These are phyloP conservation scores for Zeuzera pyrina DNA, from an alignment of 2,888 invertebrate species.

Conservation along the genomic window DNA sequence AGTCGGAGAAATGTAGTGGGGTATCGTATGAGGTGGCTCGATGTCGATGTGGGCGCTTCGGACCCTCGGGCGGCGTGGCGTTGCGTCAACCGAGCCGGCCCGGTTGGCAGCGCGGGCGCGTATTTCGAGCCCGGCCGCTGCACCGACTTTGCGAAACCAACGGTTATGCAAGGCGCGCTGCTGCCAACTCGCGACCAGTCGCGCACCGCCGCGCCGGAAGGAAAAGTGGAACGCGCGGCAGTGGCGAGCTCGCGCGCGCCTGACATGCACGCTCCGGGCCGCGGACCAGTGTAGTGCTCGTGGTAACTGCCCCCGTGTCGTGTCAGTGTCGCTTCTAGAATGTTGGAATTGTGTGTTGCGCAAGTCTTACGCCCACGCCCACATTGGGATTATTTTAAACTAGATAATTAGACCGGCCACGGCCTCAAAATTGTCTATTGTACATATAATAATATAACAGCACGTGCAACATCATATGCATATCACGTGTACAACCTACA, in stretches of 20 bases:
- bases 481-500: slow-evolving; percentile 34
- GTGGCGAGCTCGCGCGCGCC: slow-evolving; percentile 66
- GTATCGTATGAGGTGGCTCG: slow-evolving; percentile 29
- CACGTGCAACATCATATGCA: slow-evolving; percentile 34
- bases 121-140: slow-evolving; percentile 66
- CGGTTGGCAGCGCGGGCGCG: slow-evolving; percentile 54
- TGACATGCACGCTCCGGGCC: slow-evolving; percentile 59
- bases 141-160: slow-evolving; percentile 69
- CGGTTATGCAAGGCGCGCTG: slow-evolving; percentile 70
- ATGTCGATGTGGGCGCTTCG: slow-evolving; percentile 19
- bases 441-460: slow-evolving; percentile 28
- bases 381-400: slow-evolving; percentile 65
- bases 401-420: slow-evolving; percentile 44
- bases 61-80: slow-evolving; percentile 19
- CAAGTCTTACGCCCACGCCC: slow-evolving; percentile 64
- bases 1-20: slow-evolving; percentile 40
- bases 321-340: slow-evolving; percentile 69
- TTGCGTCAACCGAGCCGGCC: slow-evolving; percentile 50
- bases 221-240: slow-evolving; percentile 71
- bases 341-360: slow-evolving; percentile 60
- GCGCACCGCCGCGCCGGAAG: slow-evolving; percentile 64
- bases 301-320: slow-evolving; percentile 51
- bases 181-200: slow-evolving; percentile 65
- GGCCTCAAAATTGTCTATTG: slow-evolving; percentile 22
- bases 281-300: slow-evolving; percentile 55